Evolutionary conservation across 2,797 vertebrate genomes (phyloP).

Genomic region (Microtus agrestis): DNA sequence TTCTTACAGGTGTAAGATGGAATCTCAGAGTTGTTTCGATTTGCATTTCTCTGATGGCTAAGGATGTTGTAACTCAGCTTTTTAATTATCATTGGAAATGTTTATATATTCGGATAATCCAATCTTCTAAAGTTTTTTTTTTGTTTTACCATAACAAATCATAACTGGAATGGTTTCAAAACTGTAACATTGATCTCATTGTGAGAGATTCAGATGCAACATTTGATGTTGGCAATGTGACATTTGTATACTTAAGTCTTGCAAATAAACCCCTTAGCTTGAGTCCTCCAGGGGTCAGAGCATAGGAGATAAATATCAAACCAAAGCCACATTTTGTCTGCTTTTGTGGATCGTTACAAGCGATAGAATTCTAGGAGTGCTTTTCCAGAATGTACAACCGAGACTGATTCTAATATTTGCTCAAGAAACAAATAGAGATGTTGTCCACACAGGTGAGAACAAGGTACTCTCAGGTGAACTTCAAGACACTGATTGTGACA

Average conservation of each 20-base stretch:
- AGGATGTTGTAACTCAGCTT: no score
- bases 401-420: constrained; percentile 44
- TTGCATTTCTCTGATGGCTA: no score
- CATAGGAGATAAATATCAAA: neutral
- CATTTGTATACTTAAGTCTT: neutral
- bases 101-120: constrained; percentile 42
- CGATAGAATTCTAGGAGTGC: neutral
- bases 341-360: neutral
- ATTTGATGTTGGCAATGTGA: neutral
- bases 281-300: neutral
- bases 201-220: neutral
- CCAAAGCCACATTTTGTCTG: neutral
- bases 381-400: constrained; percentile 3
- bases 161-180: constrained; percentile 35
- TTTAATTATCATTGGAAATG: neutral
- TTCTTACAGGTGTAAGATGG: no score
- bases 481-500: neutral
- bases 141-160: neutral
- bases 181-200: neutral
- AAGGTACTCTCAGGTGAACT: neutral
- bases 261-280: neutral
- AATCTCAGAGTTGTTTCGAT: no score
- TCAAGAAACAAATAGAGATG: neutral
- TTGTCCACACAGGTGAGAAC: neutral
- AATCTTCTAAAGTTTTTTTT: neutral